Base-by-base conservation (phyloP, 2,888 invertebrate genomes). In the Augochlorella aurata region DNA sequence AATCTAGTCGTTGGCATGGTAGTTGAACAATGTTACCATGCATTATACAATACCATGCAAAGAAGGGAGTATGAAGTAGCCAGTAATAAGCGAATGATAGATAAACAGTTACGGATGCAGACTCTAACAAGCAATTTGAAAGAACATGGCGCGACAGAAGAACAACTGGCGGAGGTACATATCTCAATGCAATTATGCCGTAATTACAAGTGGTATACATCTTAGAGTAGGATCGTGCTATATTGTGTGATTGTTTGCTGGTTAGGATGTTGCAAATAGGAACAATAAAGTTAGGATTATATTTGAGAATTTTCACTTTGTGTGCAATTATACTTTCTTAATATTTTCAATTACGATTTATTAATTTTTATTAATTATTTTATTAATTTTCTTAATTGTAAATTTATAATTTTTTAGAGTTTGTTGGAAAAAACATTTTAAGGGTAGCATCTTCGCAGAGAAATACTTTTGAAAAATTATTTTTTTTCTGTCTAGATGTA, bases 91-190 rank as follows among this genome's bases (percentile, higher is more conserved):
- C 95, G 98, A 18, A 95, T 98, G 82, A 96, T 98, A 81, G 97
- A 97, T 91, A 98, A 98, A 94, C 97, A 97, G 89, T 96, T 97
- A 88, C 95, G 97, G 91, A 96, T 98, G 89, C 97, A 98, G 91
- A 96, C 96, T 83, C 96, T 98, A 70, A 95, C 97, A 79, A 96
- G 96, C 91, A 96, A 96, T 80, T 96, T 98, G 95, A 96, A 96
- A 79, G 95, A 96, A 88, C 96, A 97, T 84, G 97, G 96, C 0
- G 97, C 97, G 87, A 95, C 97, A 0, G 96, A 96, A 78, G 96
- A 96, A 89, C 97, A 97, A 93, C 95, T 98, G 80, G 95, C 96
- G 77, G 98, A 98, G 94, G 97, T 97, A 91, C 93, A 94, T 74
- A 77, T 50, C 29, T 44, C 18, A 21, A 2, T 74, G 18, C n/a